phyloP scores from a whole-genome alignment of 2,888 invertebrate species.

The Ichneumoninae sp. region DNA sequence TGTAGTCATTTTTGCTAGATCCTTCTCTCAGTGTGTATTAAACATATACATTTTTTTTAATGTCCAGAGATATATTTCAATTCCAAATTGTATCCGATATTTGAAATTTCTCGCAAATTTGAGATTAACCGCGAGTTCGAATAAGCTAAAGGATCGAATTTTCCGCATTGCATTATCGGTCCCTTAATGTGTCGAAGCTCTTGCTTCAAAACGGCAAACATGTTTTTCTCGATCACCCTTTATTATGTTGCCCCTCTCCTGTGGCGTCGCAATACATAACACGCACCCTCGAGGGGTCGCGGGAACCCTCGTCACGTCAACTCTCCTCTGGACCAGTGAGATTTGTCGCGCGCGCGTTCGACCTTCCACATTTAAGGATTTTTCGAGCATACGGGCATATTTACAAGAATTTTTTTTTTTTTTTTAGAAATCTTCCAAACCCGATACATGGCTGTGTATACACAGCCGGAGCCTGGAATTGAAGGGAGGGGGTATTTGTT shows the following conservation, averaged over 20 bases:
- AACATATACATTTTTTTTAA: no score
- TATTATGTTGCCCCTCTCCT: constrained; percentile 55
- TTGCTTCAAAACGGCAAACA: constrained; percentile 70
- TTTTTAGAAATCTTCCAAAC: constrained; percentile 77
- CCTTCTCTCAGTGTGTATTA: no score
- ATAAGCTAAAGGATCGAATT: neutral
- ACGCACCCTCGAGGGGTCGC: constrained; percentile 58
- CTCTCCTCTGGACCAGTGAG: constrained; percentile 69
- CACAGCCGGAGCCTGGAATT: constrained; percentile 47
- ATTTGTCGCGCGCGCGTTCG: constrained; percentile 71
- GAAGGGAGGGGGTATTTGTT: constrained; percentile 58
- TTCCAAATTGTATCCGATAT: no score
- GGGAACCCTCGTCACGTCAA: constrained; percentile 60
- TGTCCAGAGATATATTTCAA: no score
- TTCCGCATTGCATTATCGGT: neutral
- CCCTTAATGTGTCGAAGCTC: neutral
- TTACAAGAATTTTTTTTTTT: constrained; percentile 74
- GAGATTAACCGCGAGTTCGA: neutral
- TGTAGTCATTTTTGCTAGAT: no score
- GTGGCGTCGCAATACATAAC: constrained; percentile 59
- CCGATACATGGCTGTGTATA: constrained; percentile 70
- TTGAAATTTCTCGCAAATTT: no score
- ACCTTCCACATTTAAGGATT: constrained; percentile 77
- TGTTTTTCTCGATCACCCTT: constrained; percentile 79
- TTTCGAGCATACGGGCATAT: constrained; percentile 82